phyloP scores from a whole-genome alignment of 2,113 vertebrate genomes.

The Oreochromis tanganicae region DNA sequence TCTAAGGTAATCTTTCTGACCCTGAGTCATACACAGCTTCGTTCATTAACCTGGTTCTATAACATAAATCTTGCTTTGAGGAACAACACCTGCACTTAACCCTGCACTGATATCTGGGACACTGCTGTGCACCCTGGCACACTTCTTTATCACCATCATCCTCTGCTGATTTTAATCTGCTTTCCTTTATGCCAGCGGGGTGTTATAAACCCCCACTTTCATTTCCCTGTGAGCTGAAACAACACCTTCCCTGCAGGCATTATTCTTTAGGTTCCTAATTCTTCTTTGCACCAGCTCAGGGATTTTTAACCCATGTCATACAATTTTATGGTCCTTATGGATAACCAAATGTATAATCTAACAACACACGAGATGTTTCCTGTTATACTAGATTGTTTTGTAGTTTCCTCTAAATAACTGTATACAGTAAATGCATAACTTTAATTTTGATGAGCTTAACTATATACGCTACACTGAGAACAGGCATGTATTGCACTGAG shows the following conservation, averaged over 20 bases:
- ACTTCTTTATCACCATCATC: slow-evolving; percentile 23
- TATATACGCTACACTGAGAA: not conserved
- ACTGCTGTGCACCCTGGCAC: slow-evolving; percentile 9
- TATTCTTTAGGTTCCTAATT: not conserved
- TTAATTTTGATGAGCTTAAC: not conserved
- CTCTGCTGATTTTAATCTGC: slow-evolving; percentile 10
- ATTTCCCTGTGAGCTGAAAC: slow-evolving; percentile 10
- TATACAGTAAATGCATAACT: not conserved
- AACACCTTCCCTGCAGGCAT: slow-evolving; percentile 21
- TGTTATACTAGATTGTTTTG: not conserved
- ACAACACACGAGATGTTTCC: not conserved
- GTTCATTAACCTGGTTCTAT: slow-evolving; percentile 8
- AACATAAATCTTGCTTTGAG: not conserved
- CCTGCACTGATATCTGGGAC: slow-evolving; percentile 22
- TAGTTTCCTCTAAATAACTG: not conserved
- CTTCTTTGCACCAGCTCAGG: not conserved
- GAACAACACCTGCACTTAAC: slow-evolving; percentile 18
- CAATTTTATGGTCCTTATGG: not conserved
- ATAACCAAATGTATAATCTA: not conserved
- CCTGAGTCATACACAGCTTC: not conserved
- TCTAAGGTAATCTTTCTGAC: not conserved
- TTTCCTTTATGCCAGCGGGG: slow-evolving; percentile 6
- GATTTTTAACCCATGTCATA: slow-evolving; percentile 14
- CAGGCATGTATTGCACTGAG: not conserved
- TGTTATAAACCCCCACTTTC: slow-evolving; percentile 12